Evolutionary conservation across 2,113 vertebrate genomes (phyloP).

Genomic region (Rousettus leschenaultii): DNA sequence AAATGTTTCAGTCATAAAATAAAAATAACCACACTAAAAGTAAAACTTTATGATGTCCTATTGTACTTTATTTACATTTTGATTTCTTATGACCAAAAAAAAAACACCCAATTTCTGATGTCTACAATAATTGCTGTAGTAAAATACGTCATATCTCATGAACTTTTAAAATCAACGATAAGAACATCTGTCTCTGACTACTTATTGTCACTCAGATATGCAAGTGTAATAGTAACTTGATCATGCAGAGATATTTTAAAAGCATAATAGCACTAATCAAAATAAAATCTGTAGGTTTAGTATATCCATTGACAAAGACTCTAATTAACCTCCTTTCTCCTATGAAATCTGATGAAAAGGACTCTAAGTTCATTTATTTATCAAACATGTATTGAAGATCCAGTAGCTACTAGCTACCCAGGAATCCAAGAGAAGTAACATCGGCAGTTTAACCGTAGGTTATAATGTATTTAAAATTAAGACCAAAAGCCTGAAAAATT

Average conservation of each 20-base stretch:
- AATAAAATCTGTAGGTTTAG: neutral
- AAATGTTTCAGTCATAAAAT: constrained; percentile 12
- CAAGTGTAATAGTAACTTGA: neutral
- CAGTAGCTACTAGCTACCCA: neutral
- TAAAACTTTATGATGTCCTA: neutral
- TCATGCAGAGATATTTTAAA: neutral
- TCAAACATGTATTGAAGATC: neutral
- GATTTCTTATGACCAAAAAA: neutral
- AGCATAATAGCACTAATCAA: neutral
- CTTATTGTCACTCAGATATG: neutral
- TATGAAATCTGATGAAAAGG: neutral
- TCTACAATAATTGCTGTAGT: neutral
- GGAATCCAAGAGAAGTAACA: neutral
- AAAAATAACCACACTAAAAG: constrained; percentile 6
- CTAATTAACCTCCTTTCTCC: neutral
- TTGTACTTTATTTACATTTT: neutral
- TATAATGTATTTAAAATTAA: neutral
- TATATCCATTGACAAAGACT: neutral
- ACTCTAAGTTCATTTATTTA: neutral
- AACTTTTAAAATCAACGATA: neutral
- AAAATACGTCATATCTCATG: neutral
- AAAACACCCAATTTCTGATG: neutral
- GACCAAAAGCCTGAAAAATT: neutral
- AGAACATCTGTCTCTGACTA: neutral
- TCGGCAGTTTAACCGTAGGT: neutral